Percentiles rank a stretch among this genome's conserved stretches.
phyloP scores from a whole-genome alignment of 92 coral and sea anemone species.

The Meandrina meandrites region DNA sequence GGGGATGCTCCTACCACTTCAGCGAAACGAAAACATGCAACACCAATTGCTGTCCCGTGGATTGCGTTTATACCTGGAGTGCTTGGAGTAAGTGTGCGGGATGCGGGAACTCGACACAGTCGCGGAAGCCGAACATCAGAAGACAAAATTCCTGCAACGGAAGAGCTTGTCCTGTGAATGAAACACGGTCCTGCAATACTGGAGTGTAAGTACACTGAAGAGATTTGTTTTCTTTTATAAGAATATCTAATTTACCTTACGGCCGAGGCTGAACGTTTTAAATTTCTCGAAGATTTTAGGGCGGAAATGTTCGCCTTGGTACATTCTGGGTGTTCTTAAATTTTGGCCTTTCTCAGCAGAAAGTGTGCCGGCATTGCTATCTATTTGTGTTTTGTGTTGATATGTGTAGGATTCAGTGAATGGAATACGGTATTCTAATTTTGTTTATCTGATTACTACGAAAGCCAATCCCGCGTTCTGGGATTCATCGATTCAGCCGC shows the following conservation, averaged over 20 bases:
- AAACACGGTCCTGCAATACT: conserved; percentile 68
- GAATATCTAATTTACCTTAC: no score
- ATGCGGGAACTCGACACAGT: conserved; percentile 75
- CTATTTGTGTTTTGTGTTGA: no score
- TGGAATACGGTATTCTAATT: no score
- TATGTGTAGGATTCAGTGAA: no score
- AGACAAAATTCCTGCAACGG: conserved; percentile 79
- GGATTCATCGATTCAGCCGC: no score
- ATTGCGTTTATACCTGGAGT: conserved; percentile 75
- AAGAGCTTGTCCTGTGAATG: conserved; percentile 66
- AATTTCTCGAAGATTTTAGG: no score
- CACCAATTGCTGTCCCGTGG: conserved; percentile 66
- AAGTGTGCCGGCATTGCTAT: no score
- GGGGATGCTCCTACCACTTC: conserved; percentile 45
- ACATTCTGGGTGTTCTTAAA: no score
- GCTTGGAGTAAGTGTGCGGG: conserved; percentile 83
- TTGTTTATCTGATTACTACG: no score
- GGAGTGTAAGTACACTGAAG: conserved; percentile 67
- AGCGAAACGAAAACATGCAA: conserved; percentile 61
- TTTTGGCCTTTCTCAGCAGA: not conserved
- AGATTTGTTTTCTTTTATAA: not conserved
- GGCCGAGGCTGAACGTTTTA: no score
- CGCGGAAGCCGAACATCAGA: conserved; percentile 52
- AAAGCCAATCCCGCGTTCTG: no score
- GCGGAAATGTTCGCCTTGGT: no score